phyloP scores from a whole-genome alignment of 1,140 invertebrate genomes.

The Drosophila sechellia region DNA sequence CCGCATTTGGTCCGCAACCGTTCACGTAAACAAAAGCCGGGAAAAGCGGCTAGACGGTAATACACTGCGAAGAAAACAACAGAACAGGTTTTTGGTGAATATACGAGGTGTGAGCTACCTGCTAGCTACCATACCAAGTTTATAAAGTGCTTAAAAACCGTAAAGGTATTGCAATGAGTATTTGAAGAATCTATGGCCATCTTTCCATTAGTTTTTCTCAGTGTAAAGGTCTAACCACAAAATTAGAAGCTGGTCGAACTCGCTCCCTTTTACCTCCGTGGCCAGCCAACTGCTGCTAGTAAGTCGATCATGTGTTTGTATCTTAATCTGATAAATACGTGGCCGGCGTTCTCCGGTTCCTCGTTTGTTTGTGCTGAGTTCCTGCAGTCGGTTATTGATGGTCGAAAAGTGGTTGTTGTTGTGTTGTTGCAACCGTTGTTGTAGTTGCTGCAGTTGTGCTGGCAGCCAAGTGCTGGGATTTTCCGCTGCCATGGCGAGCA shows the following conservation, averaged over 20 bases:
- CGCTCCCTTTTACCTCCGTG: slow-evolving; percentile 1
- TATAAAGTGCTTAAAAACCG: too few species aligned
- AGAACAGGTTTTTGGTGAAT: too few species aligned
- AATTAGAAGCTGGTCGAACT: slow-evolving; percentile 59
- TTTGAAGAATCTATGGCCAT: not conserved
- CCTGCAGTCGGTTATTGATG: slow-evolving; percentile 72
- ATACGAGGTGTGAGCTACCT: too few species aligned
- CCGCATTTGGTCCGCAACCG: slow-evolving; percentile 55
- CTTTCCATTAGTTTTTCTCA: not conserved
- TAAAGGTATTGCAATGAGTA: too few species aligned
- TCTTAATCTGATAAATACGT: slow-evolving; percentile 81
- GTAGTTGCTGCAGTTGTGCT: slow-evolving; percentile 8
- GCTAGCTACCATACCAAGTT: too few species aligned
- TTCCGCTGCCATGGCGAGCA: slow-evolving; percentile 40
- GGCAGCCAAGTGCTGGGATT: slow-evolving; percentile 64
- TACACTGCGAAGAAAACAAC: not conserved
- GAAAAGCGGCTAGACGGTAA: slow-evolving; percentile 11
- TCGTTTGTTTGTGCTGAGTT: slow-evolving; percentile 59
- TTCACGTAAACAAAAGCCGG: slow-evolving; percentile 41
- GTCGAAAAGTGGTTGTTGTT: slow-evolving; percentile 33
- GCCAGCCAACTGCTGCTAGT: not conserved
- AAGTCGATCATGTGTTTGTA: slow-evolving; percentile 71
- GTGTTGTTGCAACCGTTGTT: slow-evolving; percentile 13
- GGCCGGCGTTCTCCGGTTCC: slow-evolving; percentile 23
- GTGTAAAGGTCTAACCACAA: slow-evolving; percentile 32